phyloP scores from a whole-genome alignment of 2,888 invertebrate genomes.

The Lepidonotus clava region DNA sequence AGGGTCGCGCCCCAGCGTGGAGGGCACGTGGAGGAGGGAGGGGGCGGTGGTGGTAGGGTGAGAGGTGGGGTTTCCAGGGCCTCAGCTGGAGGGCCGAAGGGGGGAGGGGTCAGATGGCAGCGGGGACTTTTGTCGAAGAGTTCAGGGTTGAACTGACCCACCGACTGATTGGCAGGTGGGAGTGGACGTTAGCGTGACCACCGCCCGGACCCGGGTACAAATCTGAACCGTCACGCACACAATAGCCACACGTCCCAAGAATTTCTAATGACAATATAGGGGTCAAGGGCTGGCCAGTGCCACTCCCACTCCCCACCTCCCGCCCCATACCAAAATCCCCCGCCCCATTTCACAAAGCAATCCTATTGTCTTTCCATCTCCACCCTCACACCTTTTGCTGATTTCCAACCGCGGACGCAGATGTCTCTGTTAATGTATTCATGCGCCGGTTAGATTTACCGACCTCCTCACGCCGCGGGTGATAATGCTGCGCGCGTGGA shows the following conservation, averaged over 20 bases:
- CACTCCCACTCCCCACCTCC: neutral
- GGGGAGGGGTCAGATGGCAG: neutral
- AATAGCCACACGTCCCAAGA: neutral
- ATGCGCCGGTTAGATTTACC: constrained; percentile 36
- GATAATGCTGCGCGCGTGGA: neutral
- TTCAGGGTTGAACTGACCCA: neutral
- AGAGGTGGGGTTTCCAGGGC: neutral
- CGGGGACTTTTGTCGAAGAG: neutral
- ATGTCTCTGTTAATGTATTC: neutral
- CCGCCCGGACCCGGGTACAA: neutral
- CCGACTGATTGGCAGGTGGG: constrained; percentile 39
- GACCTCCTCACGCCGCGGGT: neutral
- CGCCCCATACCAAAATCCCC: neutral
- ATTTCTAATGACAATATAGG: neutral
- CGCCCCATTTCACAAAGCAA: too few species aligned
- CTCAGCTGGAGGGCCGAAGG: neutral
- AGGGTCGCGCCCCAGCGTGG: neutral
- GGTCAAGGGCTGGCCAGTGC: neutral
- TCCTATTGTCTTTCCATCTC: too few species aligned
- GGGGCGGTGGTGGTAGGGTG: neutral
- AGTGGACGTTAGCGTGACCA: constrained; percentile 24
- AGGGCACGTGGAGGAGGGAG: neutral
- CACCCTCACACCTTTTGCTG: neutral
- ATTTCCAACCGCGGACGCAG: neutral
- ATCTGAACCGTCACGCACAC: constrained; percentile 30